These are phyloP conservation scores for Linyphia triangularis DNA, from an alignment of 2,888 invertebrate species.

Conservation along the genomic window DNA sequence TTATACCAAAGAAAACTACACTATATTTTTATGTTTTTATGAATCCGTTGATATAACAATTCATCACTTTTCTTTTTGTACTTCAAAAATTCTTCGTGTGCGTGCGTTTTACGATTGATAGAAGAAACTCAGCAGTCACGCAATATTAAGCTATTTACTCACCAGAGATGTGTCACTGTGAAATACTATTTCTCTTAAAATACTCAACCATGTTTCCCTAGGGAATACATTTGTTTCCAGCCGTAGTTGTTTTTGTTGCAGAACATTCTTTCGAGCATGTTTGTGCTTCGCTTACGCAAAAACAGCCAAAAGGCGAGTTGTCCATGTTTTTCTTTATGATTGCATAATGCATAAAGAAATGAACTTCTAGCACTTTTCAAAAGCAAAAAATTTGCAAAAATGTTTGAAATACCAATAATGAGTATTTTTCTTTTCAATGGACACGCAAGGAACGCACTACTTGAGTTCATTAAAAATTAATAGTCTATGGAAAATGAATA, in stretches of 20 bases:
- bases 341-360: not conserved
- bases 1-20: too few species aligned
- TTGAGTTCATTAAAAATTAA: conserved; percentile 52
- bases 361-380: not conserved
- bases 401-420: not conserved
- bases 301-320: not conserved
- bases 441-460: not conserved
- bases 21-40: too few species aligned
- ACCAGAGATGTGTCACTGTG: not conserved
- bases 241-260: conserved; percentile 19
- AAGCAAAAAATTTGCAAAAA: not conserved
- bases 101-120: conserved; percentile 4
- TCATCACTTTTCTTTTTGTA: too few species aligned
- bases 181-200: conserved; percentile 5
- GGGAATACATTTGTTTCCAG: conserved; percentile 30
- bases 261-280: conserved; percentile 5
- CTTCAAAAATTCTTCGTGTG: not conserved
- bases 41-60: too few species aligned
- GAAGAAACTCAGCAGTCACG: conserved; percentile 32
- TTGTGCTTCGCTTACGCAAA: not conserved
- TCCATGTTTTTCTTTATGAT: not conserved
- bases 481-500: conserved; percentile 10
- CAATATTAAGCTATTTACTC: not conserved
- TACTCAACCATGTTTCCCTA: not conserved
- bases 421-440: not conserved